Evolutionary conservation across 2,797 vertebrate genomes (phyloP).

Genomic region (Orientallactaga sibirica): DNA sequence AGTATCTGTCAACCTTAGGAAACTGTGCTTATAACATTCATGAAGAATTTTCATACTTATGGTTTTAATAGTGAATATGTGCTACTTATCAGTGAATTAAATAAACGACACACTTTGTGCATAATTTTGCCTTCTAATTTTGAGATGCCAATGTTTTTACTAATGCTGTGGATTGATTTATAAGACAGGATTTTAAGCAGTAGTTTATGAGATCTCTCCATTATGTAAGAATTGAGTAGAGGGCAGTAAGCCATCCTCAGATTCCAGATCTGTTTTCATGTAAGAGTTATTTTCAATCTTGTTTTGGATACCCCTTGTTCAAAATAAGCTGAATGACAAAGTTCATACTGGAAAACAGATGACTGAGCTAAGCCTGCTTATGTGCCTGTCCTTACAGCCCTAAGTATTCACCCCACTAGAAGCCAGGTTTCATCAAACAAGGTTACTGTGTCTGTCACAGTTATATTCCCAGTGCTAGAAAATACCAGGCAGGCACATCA

Average conservation of each 20-base stretch:
- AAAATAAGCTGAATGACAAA: neutral
- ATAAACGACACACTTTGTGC: neutral
- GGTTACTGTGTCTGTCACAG: neutral
- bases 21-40: slow-evolving; percentile 29
- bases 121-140: slow-evolving; percentile 7
- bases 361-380: neutral
- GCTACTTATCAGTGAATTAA: neutral
- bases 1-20: neutral
- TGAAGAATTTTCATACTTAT: slow-evolving; percentile 11
- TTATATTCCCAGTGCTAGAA: neutral
- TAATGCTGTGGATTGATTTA: neutral
- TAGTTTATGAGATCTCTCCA: neutral
- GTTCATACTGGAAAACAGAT: neutral
- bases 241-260: neutral
- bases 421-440: neutral
- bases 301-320: neutral
- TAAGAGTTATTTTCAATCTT: neutral
- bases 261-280: neutral
- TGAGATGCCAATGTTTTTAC: slow-evolving; percentile 17
- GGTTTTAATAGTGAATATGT: neutral
- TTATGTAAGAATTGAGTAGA: slow-evolving; percentile 33
- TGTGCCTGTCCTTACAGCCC: neutral
- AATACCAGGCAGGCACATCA: neutral
- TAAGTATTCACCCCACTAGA: neutral
- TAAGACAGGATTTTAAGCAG: neutral